Evolutionary conservation across 2,797 vertebrate species (phyloP), one percentile per base, ranked within the genome.

Genomic region (Enteromius unitaeniatus): DNA sequence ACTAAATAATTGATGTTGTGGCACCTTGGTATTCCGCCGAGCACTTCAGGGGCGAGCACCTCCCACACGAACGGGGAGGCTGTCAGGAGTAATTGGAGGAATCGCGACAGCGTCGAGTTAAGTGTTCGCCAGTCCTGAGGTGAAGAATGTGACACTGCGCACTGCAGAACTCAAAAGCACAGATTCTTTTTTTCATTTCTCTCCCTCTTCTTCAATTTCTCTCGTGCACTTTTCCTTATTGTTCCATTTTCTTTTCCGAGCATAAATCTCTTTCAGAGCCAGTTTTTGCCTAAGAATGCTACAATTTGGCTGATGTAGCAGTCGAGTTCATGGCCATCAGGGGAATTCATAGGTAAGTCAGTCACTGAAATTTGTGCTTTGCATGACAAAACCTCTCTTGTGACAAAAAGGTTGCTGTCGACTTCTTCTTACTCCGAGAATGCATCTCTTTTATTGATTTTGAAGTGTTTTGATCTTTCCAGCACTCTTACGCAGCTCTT

Each of bases 1-100:
- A 83, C 90, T 95, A 93, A 95, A 95, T 95, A 94, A 95, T 95
- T 94, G 93, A 95, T 95, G 92, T 88, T 91, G 90, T 90, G 90
- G 91, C 60, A 89, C 90, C 91, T 93, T 92, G 87, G 86, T 91
- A 93, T 94, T 94, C 93, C 87, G 89, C 90, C 86, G 89, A 92
- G 93, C 93, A 92, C 93, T 93, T 94, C 91, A 92, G 93, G 88
- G 93, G 92, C 92, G 93, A 94, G 92, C 91, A 88, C 93, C 93
- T 94, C 94, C 93, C 92, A 93, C 92, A 79, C 91, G 89, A 90
- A 93, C 89, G 89, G 91, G 92, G 74, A 91, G 93, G 90, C 93
- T 94, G 93, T 95, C 94, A 94, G 91, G 91, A 89, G 86, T 94
- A 94, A 95, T 94, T 95, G 94, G 93, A 93, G 92, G 90, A 95